Percentiles rank a stretch among this genome's conserved stretches.
Conservation (phyloP, 2,113 vertebrate genomes). For the Austrofundulus limnaeus region DNA sequence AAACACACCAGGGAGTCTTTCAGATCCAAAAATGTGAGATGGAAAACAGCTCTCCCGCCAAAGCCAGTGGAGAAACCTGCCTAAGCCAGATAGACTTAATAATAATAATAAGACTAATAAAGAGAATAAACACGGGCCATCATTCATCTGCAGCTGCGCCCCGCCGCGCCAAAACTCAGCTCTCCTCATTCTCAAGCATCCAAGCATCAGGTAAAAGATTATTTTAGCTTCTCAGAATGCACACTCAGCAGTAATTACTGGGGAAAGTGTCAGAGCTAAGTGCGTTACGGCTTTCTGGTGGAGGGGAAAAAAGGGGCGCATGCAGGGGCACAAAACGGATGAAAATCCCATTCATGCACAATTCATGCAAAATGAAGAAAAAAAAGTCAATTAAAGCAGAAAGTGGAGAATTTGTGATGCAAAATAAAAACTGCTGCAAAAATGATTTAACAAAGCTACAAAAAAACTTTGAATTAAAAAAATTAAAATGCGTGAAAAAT, state of each 20-base stretch:
- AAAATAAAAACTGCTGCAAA: not conserved
- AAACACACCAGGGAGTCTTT: conserved; percentile 50
- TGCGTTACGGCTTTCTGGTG: conserved; percentile 52
- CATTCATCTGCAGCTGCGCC: conserved; percentile 63
- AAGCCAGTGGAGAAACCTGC: conserved; percentile 72
- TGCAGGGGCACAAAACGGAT: conserved; percentile 21
- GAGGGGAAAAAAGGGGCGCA: conserved; percentile 52
- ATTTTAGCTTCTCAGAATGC: conserved; percentile 58
- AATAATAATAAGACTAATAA: conserved; percentile 23
- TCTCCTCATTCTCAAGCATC: conserved; percentile 1
- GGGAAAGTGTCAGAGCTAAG: conserved; percentile 64
- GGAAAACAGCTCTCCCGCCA: conserved; percentile 85
- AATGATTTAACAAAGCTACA: not conserved
- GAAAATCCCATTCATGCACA: conserved; percentile 48
- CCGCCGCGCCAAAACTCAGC: conserved; percentile 16
- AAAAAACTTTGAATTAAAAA: too few species aligned
- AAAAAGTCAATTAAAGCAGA: conserved; percentile 33
- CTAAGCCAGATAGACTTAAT: conserved; percentile 80
- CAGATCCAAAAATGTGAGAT: conserved; percentile 75
- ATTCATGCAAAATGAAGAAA: conserved; percentile 22
- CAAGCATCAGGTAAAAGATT: conserved; percentile 43
- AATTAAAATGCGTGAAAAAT: too few species aligned
- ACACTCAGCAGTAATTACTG: conserved; percentile 66
- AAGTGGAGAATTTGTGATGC: not conserved
- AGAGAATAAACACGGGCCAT: conserved; percentile 72